phyloP scores from a whole-genome alignment of 1,140 invertebrate genomes.

The Tigriopus japonicus region DNA sequence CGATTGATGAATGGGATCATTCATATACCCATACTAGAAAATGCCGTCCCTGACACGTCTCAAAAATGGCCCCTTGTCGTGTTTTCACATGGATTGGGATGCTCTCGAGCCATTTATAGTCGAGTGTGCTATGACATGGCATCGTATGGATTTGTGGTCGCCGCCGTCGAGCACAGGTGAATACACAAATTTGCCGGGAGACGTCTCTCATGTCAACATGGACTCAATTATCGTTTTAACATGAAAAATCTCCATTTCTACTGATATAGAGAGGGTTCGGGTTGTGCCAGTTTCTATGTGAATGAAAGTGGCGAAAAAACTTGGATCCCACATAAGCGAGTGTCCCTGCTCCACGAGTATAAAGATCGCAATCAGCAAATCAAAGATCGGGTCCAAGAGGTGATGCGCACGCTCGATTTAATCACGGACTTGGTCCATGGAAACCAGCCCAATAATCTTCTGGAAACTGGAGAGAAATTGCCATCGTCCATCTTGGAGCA shows the following conservation, averaged over 20 bases:
- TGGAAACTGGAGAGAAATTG: neutral
- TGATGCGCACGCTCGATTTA: neutral
- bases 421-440: neutral
- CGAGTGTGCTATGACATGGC: constrained; percentile 5
- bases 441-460: neutral
- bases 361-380: constrained; percentile 1
- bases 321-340: neutral
- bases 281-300: neutral
- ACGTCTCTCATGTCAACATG: neutral
- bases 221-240: neutral
- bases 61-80: constrained; percentile 9
- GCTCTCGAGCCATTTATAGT: neutral
- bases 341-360: neutral
- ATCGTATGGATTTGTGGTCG: constrained; percentile 1
- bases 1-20: neutral
- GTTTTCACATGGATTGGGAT: constrained; percentile 10
- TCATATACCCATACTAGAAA: neutral
- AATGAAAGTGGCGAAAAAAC: neutral
- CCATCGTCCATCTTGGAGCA: neutral
- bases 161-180: constrained; percentile 7
- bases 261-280: neutral
- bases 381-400: neutral
- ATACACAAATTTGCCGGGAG: neutral
- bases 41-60: neutral
- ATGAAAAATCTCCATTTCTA: neutral